These are phyloP conservation scores for Heliothis virescens DNA, from an alignment of 1,140 invertebrate species.

Conservation along the genomic window DNA sequence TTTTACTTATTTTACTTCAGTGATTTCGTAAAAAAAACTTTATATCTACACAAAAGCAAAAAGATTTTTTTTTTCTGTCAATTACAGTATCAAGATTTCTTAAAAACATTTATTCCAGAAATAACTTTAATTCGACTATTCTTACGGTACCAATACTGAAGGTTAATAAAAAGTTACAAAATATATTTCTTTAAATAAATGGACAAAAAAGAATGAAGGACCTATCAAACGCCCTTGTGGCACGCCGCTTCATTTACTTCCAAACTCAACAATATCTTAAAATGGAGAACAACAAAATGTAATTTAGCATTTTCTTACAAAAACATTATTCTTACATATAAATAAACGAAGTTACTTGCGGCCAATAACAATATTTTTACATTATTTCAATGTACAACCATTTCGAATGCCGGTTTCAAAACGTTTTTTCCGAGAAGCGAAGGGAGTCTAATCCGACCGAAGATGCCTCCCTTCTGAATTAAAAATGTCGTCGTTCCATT, in stretches of 20 bases:
- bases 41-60: neutral
- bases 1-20: slow-evolving; percentile 26
- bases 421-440: slow-evolving; percentile 30
- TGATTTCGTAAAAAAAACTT: slow-evolving; percentile 26
- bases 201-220: neutral
- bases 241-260: neutral
- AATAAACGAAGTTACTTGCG: neutral
- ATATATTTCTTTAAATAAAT: neutral
- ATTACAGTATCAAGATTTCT: neutral
- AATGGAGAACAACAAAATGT: no score
- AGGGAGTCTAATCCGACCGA: slow-evolving; percentile 31
- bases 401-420: slow-evolving; percentile 28
- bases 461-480: slow-evolving; percentile 40
- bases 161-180: no score
- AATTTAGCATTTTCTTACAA: neutral
- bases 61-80: neutral
- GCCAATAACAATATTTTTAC: neutral
- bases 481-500: slow-evolving; percentile 31
- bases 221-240: neutral
- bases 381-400: neutral
- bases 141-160: no score
- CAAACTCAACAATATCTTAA: no score
- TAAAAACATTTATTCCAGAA: no score
- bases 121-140: no score
- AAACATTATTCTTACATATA: neutral